These are phyloP conservation scores for Ctenosaura bakeri DNA, from an alignment of 2,797 vertebrate species.

Conservation along the genomic window DNA sequence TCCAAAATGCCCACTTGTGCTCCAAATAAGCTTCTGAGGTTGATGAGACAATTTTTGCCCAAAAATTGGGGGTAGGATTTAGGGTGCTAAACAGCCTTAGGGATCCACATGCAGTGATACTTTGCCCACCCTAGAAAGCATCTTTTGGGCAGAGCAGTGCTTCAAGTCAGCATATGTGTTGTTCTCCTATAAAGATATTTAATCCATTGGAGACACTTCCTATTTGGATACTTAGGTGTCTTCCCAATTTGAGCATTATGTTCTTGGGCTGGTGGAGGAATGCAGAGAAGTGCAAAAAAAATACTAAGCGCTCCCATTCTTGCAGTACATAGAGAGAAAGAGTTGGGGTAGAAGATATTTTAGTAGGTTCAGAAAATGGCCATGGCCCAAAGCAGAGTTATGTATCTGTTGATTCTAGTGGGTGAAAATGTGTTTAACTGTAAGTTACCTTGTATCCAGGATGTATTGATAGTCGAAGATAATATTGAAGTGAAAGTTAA, in stretches of 20 bases:
- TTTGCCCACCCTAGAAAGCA: neutral
- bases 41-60: too few relatives aligned
- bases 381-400: neutral
- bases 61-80: too few relatives aligned
- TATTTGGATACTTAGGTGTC: neutral
- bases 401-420: neutral
- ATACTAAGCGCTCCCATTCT: neutral
- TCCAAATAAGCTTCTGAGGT: too few relatives aligned
- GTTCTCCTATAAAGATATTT: neutral
- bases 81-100: too few relatives aligned
- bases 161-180: neutral
- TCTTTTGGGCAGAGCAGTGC: neutral
- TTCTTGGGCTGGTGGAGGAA: neutral
- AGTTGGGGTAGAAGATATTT: neutral
- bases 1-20: too few relatives aligned
- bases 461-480: conserved; percentile 22
- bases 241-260: neutral
- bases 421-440: neutral
- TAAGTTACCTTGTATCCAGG: neutral
- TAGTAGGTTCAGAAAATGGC: neutral
- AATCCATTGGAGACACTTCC: neutral
- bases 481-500: conserved; percentile 51
- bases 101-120: too few relatives aligned
- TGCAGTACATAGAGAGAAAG: neutral
- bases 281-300: neutral